Evolutionary conservation across 2,113 vertebrate genomes (phyloP), one percentile per base, ranked within the genome.

Genomic region (Myrmecophaga tridactyla): DNA sequence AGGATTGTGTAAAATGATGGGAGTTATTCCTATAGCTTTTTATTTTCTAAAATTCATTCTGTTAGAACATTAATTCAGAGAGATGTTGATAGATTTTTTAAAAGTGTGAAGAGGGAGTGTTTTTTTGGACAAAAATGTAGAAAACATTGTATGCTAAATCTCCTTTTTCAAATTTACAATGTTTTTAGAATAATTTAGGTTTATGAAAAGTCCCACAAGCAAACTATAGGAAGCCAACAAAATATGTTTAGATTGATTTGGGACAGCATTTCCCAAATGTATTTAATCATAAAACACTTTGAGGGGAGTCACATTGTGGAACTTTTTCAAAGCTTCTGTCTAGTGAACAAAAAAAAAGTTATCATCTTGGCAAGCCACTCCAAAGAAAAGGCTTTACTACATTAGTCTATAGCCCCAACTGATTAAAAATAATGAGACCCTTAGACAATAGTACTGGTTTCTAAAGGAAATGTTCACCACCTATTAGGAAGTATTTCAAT

Each of bases 231-330:
- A 77, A 92, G 94, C 27, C 48, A 94, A 77, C 25, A 56, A 86
- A 95, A 82, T 27, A 81, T 81, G 41, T 94, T 92, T 73, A 86
- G 36, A 18, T 90, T 82, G 82, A 34, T 77, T 94, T 85, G 88
- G 53, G 25, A 46, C 90, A 69, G 58, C 1, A 8, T 48, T 85
- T 72, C 25, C 53, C 70, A 84, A 85, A 81, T 89, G 60, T 72
- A 67, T 92, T 94, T 93, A 81, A 94, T 95, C 58, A 78, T 20
- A 73, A 73, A 73, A 75, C n/a, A 69, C 25, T 63, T 43, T 11
- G 46, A 78, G 46, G 31, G 81, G 27, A 93, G 48, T 29, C 78
- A 82, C 39, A 27, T 4, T 31, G 48, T 48, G 17, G 34, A 56
- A 86, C 25, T 62, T 83, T 72, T 92, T 77, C 48, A 86, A 73